Percentiles rank a stretch among this genome's conserved stretches.
Conservation (phyloP, 2,113 vertebrate species). For the Phaethornis superciliosus region DNA sequence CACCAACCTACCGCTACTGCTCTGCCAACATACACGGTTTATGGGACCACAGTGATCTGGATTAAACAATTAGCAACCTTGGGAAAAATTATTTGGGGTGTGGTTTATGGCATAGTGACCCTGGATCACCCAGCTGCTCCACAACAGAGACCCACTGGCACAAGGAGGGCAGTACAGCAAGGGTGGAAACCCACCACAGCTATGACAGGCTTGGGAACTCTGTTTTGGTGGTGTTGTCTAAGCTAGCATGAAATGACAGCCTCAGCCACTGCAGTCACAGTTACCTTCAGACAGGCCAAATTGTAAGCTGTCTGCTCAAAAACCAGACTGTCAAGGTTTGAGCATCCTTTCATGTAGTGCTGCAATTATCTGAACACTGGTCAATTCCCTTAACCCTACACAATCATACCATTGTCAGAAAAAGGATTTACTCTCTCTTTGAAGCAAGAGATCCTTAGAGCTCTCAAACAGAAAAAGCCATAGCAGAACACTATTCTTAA, state of each 20-base stretch:
- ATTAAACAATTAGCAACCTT: neutral
- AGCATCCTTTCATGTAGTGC: neutral
- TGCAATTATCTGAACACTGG: neutral
- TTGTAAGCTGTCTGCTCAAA: conserved; percentile 2
- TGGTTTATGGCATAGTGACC: neutral
- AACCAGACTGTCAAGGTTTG: neutral
- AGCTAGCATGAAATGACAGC: neutral
- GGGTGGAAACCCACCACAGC: neutral
- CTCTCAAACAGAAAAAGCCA: neutral
- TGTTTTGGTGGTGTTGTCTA: neutral
- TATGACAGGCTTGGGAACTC: neutral
- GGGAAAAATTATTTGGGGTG: neutral
- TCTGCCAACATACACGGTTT: neutral
- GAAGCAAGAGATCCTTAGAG: neutral
- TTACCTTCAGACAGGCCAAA: neutral
- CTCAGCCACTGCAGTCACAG: neutral
- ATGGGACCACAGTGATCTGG: neutral
- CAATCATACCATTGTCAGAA: neutral
- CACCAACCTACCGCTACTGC: neutral
- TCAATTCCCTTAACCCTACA: neutral
- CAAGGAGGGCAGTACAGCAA: neutral
- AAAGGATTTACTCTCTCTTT: neutral
- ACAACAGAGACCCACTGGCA: neutral
- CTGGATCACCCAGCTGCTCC: neutral
- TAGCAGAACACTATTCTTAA: neutral